Evolutionary conservation across 2,113 vertebrate species (phyloP), one percentile per base, ranked within the genome.

Genomic region (Isichthys henryi): DNA sequence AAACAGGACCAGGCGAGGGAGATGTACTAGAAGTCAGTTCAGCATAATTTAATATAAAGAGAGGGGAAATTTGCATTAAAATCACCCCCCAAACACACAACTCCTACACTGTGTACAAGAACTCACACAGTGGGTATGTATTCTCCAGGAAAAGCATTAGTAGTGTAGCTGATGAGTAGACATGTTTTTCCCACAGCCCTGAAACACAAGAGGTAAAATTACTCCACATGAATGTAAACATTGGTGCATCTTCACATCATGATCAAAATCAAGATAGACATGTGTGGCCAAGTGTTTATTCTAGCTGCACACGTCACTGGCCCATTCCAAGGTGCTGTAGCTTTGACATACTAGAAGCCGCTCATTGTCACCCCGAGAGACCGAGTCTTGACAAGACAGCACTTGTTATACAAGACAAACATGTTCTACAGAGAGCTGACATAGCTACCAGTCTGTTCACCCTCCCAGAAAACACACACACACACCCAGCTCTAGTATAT

Each of bases 61-160:
- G 27, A 39, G 5, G 9, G 10, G 27, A 27, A 66, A 66, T 3
- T 13, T 4, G 62, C 62, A 66, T 58, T 23, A 58, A 58, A 17
- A 23, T 23, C 7, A 23, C n/a, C 62, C 58, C 62, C 23, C 58
- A 62, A 62, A 62, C 9, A 62, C 7, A 62, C 8, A 66, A n/a
- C 58, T 66, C n/a, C 23, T 27, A n/a, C n/a, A 11, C n/a, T 1
- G 2, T 43, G 53, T 46, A 31, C 53, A 23, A 35, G n/a, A 94
- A 99, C 98, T 99, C 95, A 99, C 98, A 99, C 98, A 1, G 98
- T 99, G 92, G 98, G 98, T 95, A 99, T 99, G 88, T 99, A 99
- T 89, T 99, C 98, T 94, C 98, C 98, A 88, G 98, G 98, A 93
- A 99, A 99, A 1, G 98, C 98, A 96, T 99, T 99, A 96, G 98